Percentiles rank a stretch among this genome's conserved stretches.
Evolutionary conservation across 2,113 vertebrate genomes (phyloP).

Genomic region (Phycodurus eques): DNA sequence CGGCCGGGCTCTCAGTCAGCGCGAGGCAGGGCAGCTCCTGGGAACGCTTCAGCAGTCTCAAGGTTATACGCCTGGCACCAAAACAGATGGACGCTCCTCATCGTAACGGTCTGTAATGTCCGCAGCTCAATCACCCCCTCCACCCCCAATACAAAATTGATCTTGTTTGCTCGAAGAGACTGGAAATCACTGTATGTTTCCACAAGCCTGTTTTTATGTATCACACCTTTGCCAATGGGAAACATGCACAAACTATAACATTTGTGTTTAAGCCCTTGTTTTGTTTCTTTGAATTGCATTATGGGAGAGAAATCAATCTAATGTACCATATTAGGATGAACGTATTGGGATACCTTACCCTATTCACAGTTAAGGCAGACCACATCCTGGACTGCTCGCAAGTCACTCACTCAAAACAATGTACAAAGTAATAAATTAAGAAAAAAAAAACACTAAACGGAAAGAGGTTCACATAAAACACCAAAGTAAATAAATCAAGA

Average conservation of each 20-base stretch:
- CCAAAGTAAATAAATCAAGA: no score
- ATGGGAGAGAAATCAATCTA: not conserved
- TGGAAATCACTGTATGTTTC: constrained; percentile 9
- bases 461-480: no score
- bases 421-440: no score
- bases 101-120: constrained; percentile 67
- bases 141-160: constrained; percentile 36
- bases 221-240: not conserved
- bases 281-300: not conserved
- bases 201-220: constrained; percentile 20
- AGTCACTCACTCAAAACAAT: no score
- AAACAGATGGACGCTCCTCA: constrained; percentile 68
- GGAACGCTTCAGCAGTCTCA: constrained; percentile 60
- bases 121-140: constrained; percentile 60
- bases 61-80: constrained; percentile 61
- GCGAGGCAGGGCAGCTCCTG: constrained; percentile 46
- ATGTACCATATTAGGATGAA: not conserved
- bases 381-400: no score
- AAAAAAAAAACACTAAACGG: no score
- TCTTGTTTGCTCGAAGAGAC: constrained; percentile 13
- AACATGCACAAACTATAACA: not conserved
- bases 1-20: constrained; percentile 35
- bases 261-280: not conserved
- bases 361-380: no score
- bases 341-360: not conserved